These are phyloP conservation scores for Macrosteles quadrilineatus DNA, from an alignment of 1,140 invertebrate genomes.

Conservation along the genomic window DNA sequence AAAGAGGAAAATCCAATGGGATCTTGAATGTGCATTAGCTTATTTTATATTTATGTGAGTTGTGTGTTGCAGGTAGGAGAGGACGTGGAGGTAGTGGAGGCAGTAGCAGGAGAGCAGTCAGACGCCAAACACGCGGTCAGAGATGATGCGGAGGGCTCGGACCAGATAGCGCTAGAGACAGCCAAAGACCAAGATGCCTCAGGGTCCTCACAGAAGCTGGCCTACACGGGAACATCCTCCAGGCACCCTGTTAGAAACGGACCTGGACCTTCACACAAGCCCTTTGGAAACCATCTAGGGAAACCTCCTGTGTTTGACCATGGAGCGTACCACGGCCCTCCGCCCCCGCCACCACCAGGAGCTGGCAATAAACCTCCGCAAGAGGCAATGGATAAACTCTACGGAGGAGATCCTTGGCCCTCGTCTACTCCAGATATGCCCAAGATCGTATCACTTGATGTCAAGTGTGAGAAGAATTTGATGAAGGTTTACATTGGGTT, in stretches of 20 bases:
- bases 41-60: background rate
- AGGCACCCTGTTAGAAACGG: slow-evolving; percentile 22
- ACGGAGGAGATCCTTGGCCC: slow-evolving; percentile 76
- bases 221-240: slow-evolving; percentile 20
- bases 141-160: slow-evolving; percentile 37
- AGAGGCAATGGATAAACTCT: slow-evolving; percentile 29
- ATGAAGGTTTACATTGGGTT: slow-evolving; percentile 95
- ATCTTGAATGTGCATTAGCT: no score
- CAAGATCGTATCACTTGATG: slow-evolving; percentile 88
- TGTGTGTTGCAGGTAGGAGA: slow-evolving; percentile 34
- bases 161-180: slow-evolving; percentile 38
- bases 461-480: slow-evolving; percentile 93
- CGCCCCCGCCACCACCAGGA: slow-evolving; percentile 18
- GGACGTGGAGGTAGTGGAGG: slow-evolving; percentile 41
- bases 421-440: slow-evolving; percentile 81
- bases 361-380: background rate
- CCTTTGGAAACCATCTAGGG: background rate
- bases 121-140: slow-evolving; percentile 36
- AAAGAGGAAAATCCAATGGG: no score
- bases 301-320: slow-evolving; percentile 12
- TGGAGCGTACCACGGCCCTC: slow-evolving; percentile 30
- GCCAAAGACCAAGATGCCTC: slow-evolving; percentile 13
- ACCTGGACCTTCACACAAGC: slow-evolving; percentile 14
- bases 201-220: slow-evolving; percentile 24
- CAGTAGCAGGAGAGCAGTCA: slow-evolving; percentile 34